Base-by-base conservation (phyloP, 2,797 vertebrate species). In the Gymnoscopelus braueri region DNA sequence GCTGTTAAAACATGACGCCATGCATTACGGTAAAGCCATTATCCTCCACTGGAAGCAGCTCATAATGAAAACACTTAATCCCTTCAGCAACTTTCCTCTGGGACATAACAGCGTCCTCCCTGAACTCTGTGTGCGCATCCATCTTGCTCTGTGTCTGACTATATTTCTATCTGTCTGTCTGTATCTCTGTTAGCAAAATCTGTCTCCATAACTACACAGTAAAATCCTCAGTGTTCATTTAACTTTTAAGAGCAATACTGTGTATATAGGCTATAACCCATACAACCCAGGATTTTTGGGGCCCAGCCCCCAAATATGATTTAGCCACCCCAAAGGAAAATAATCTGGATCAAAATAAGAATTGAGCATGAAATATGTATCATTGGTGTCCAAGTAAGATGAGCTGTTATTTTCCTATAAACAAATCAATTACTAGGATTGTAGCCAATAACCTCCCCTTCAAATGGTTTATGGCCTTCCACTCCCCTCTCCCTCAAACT, bases 11-110 rank as follows among this genome's bases (percentile, higher is more conserved):
- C 60, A 75, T 75, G 59, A 82, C 76, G 48, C 72, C 51, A 71
- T 77, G 63, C 83, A 84, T 84, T 87, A 78, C 79, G 81, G 80
- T 67, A 35, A 82, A 82, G 70, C 84, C 55, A 85, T 90, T 87
- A 88, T 80, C 74, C 65, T 88, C 67, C 59, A 63, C 72, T 65
- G 69, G 73, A 73, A 76, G 77, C 75, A 67, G 68, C 82, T 82
- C 80, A 82, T 81, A 81, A 87, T 84, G 82, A 84, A 88, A 86
- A 82, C 83, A 88, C 83, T 84, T 87, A 78, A 87, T 88, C 79
- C 80, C 68, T 64, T 65, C 74, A 74, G 53, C 73, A 75, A 71
- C 68, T 82, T 86, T 82, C 78, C 81, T 63, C 72, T 67, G 78
- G 79, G 81, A 86, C 82, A 71, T 13, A 66, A 58, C 67, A 69